These are phyloP conservation scores for Chaetodon trifascialis DNA, from an alignment of 2,113 vertebrate species.

Conservation along the genomic window DNA sequence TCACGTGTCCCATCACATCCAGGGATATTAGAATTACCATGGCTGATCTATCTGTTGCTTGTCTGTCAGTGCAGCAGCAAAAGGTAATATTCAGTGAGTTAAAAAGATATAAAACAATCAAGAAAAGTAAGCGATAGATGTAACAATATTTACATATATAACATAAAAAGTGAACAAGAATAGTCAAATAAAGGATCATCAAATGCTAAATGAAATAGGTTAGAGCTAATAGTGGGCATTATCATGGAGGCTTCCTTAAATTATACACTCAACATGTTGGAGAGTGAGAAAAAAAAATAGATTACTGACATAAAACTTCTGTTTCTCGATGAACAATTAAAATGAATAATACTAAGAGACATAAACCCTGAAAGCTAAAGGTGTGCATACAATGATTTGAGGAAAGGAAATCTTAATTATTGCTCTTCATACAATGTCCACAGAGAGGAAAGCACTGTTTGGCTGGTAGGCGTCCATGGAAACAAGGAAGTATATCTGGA, in stretches of 20 bases:
- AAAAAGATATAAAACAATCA: background rate
- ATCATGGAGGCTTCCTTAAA: background rate
- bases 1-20: background rate
- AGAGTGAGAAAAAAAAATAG: background rate
- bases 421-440: background rate
- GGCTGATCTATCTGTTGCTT: too few species aligned
- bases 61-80: slow-evolving; percentile 21
- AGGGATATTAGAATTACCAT: background rate
- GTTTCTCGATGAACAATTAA: background rate
- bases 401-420: background rate
- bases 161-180: background rate
- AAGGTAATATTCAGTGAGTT: background rate
- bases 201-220: background rate
- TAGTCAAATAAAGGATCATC: background rate
- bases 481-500: background rate
- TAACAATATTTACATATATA: slow-evolving; percentile 3
- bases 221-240: background rate
- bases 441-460: background rate
- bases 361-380: background rate
- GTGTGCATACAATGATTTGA: background rate
- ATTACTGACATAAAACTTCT: background rate
- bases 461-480: background rate
- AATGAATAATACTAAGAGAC: background rate
- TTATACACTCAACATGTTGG: background rate
- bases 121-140: background rate